Evolutionary conservation across 2,797 vertebrate species (phyloP).

Genomic region (Tokudaia muenninki): DNA sequence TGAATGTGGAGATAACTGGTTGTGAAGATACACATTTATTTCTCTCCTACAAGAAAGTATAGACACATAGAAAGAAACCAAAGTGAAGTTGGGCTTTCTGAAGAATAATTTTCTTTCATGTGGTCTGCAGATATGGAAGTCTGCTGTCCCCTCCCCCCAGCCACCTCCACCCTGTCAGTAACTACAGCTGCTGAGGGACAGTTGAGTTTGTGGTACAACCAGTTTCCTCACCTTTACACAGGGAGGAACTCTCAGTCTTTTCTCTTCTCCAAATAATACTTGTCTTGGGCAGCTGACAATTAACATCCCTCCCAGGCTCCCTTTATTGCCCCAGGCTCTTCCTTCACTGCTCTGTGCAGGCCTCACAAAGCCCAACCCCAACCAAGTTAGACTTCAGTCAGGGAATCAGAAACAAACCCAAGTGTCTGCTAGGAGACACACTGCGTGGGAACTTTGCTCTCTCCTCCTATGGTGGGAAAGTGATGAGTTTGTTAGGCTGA

Average conservation of each 20-base stretch:
- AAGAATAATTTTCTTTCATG: not conserved
- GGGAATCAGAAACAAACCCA: not conserved
- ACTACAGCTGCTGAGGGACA: not conserved
- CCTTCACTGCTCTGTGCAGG: not conserved
- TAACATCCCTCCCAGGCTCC: not conserved
- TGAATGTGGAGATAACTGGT: not conserved
- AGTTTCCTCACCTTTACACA: not conserved
- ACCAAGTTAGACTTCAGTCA: not conserved
- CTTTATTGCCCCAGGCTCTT: not conserved
- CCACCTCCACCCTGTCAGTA: not conserved
- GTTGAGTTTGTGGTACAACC: not conserved
- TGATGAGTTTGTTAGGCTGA: not conserved
- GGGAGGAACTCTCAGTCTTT: not conserved
- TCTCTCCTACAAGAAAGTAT: conserved; percentile 12
- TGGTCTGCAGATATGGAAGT: not conserved
- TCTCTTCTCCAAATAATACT: not conserved
- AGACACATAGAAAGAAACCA: not conserved
- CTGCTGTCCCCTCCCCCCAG: not conserved
- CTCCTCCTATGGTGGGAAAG: no score
- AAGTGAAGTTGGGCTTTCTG: conserved; percentile 3
- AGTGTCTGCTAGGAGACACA: not conserved
- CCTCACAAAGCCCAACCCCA: not conserved
- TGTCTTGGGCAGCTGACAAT: not conserved
- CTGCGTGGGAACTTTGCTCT: not conserved
- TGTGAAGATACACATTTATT: not conserved